Base-by-base conservation (phyloP, 2,888 invertebrate genomes). In the Lithodes maja region DNA sequence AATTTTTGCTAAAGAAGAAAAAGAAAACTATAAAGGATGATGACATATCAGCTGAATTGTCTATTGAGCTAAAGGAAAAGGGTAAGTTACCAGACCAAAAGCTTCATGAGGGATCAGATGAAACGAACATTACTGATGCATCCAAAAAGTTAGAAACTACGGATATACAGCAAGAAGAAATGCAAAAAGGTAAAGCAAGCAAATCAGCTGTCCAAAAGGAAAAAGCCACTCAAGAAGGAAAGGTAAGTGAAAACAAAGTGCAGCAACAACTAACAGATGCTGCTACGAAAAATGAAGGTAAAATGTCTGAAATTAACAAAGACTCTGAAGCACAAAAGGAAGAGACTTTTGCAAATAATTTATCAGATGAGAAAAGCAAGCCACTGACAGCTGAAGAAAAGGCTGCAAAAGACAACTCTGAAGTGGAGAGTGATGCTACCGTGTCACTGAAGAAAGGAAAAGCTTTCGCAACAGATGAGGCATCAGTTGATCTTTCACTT, bases 1-100 rank as follows among this genome's bases (percentile, higher is more conserved):
- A 77, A 53, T 50, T 89, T 3, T 85, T 82, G 9, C 55, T 89
- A 1, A 85, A 89, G 49, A 89, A 84, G 17, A 85, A 85, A 17
- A 78, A 49, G 15, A 68, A 79, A 49, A 12, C 15, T 15, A 69
- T 9, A 5, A 80, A 12, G 15, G 71, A 33, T 49, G 12, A 12
- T 69, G 85, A 85, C 5, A 55, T 53, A 17, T 55, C 85, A 71
- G 85, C 69, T 69, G 53, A 80, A 9, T 54, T 85, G 9, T 49
- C 69, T 5, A 55, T 85, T 80, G 69, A 71, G 1, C 17, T 85
- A 54, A 79, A 80, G 9, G 52, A 80, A 17, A 69, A 79, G 15
- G 77, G 49, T 33, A 50, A 71, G 61, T 3, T 53, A 49, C 68
- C 7, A 9, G 52, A 3, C 5, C 15, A 33, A 9, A 68, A 68